phyloP scores from a whole-genome alignment of 1,140 invertebrate species.

The Mesaphorura yosii region DNA sequence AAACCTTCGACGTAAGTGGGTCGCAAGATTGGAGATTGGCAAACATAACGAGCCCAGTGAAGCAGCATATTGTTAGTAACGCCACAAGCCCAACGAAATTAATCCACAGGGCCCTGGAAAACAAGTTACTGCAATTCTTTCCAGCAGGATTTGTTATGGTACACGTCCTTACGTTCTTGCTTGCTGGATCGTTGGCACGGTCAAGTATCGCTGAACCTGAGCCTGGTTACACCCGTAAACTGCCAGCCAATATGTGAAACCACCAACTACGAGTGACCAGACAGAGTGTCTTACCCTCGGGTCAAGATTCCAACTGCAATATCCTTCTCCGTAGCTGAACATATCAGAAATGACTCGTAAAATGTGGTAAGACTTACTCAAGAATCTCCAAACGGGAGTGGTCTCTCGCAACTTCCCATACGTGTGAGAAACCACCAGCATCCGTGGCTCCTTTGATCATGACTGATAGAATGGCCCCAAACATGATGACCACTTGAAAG shows the following conservation, averaged over 20 bases:
- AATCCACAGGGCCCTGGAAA: slow-evolving; percentile 52
- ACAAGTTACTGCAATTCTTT: background rate
- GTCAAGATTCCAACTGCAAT: slow-evolving; percentile 53
- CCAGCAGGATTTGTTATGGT: background rate
- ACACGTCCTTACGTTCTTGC: slow-evolving; percentile 30
- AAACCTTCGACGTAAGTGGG: background rate
- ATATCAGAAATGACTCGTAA: background rate
- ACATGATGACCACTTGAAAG: slow-evolving; percentile 29
- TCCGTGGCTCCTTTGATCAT: slow-evolving; percentile 49
- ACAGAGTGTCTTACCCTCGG: slow-evolving; percentile 51
- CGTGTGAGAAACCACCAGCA: slow-evolving; percentile 46
- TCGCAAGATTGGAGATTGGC: background rate
- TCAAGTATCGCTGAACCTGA: slow-evolving; percentile 83
- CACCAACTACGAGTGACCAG: slow-evolving; percentile 77
- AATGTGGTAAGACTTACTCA: slow-evolving; percentile 1
- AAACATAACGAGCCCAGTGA: slow-evolving; percentile 55
- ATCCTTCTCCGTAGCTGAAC: slow-evolving; percentile 53
- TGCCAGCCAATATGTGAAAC: slow-evolving; percentile 79
- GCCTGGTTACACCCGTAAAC: slow-evolving; percentile 88
- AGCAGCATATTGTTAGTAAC: slow-evolving; percentile 62
- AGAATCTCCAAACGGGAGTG: slow-evolving; percentile 41
- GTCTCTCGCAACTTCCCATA: slow-evolving; percentile 41
- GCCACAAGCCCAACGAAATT: slow-evolving; percentile 51
- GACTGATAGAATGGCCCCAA: slow-evolving; percentile 46
- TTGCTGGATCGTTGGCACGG: slow-evolving; percentile 47